A percentile compares a stretch with the other conserved stretches of the same genome.
Evolutionary conservation across 1,140 invertebrate species (phyloP).

Genomic region (Drosophila nasuta): DNA sequence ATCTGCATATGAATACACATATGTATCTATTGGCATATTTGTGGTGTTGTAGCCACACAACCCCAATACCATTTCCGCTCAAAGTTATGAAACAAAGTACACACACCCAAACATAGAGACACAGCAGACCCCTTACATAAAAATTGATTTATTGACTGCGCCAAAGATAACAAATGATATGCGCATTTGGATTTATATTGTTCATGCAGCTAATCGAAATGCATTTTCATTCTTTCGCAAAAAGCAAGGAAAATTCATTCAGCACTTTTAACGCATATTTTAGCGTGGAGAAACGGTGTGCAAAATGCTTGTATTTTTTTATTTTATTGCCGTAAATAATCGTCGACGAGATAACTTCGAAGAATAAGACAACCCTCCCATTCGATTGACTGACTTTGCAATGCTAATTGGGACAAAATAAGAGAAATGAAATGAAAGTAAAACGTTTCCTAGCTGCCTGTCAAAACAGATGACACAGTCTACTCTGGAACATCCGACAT

Average conservation of each 20-base stretch:
- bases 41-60: conserved; percentile 29
- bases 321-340: conserved; percentile 13
- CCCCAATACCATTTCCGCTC: conserved; percentile 72
- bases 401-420: conserved; percentile 7
- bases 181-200: conserved; percentile 55
- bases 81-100: conserved; percentile 68
- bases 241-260: conserved; percentile 65
- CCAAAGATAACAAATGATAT: conserved; percentile 59
- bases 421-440: conserved; percentile 15
- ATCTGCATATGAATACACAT: neutral
- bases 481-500: neutral
- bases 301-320: neutral
- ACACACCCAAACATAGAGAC: conserved; percentile 2
- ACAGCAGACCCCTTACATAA: conserved; percentile 65
- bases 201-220: conserved; percentile 29
- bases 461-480: conserved; percentile 16
- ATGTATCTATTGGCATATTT: conserved; percentile 1
- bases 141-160: conserved; percentile 31
- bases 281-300: conserved; percentile 2
- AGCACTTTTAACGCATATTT: conserved; percentile 28
- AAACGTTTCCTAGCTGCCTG: conserved; percentile 7
- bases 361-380: neutral
- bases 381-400: conserved; percentile 1
- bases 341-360: neutral
- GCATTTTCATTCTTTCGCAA: conserved; percentile 58